These are phyloP conservation scores for Atta cephalotes DNA, from an alignment of 1,140 invertebrate species.

Conservation along the genomic window DNA sequence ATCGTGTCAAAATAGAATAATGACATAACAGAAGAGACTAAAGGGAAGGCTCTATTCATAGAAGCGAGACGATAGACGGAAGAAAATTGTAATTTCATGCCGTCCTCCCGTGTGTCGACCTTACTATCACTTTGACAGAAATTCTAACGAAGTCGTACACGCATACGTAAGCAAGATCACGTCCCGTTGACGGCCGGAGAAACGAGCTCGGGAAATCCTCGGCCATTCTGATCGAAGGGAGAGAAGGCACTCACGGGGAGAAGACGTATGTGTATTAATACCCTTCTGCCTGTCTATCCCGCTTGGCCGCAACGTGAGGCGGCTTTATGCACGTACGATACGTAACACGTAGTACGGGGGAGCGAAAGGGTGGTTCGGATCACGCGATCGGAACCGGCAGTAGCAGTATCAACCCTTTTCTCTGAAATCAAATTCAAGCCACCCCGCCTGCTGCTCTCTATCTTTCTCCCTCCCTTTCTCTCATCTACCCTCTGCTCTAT, in stretches of 20 bases:
- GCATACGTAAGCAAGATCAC: background rate
- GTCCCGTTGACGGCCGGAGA: conserved; percentile 23
- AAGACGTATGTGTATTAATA: conserved; percentile 61
- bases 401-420: conserved; percentile 83
- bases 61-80: background rate
- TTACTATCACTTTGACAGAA: conserved; percentile 33
- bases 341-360: conserved; percentile 69
- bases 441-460: conserved; percentile 49
- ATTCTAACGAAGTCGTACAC: conserved; percentile 39
- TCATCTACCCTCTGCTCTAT: conserved; percentile 12
- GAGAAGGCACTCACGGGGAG: background rate
- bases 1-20: background rate
- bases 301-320: conserved; percentile 45
- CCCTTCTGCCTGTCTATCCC: conserved; percentile 53
- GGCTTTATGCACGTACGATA: conserved; percentile 61
- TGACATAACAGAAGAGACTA: background rate
- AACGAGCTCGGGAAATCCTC: conserved; percentile 15
- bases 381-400: conserved; percentile 81
- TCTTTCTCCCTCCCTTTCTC: conserved; percentile 38
- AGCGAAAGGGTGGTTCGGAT: conserved; percentile 78
- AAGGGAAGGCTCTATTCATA: background rate
- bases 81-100: background rate
- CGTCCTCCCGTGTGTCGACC: background rate
- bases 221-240: conserved; percentile 23
- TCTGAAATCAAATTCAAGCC: conserved; percentile 83